phyloP scores from a whole-genome alignment of 1,140 invertebrate genomes.

The Leptinotarsa lineolata region DNA sequence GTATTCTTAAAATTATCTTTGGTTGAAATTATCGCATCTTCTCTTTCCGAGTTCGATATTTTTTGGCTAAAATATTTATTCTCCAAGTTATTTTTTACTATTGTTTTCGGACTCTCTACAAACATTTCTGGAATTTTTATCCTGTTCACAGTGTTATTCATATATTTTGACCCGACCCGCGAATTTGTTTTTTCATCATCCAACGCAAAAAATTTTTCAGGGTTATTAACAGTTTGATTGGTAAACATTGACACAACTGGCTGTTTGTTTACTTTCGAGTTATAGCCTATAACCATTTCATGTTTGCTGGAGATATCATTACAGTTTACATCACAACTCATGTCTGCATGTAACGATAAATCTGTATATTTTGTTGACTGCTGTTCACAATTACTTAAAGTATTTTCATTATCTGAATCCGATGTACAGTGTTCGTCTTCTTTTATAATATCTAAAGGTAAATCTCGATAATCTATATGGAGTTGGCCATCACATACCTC shows the following conservation, averaged over 20 bases:
- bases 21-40: constrained; percentile 6
- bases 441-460: not conserved
- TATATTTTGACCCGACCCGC: not conserved
- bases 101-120: not conserved
- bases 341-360: not conserved
- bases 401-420: not conserved
- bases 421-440: not conserved
- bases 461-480: not conserved
- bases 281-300: constrained; percentile 1
- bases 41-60: constrained; percentile 26
- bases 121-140: constrained; percentile 22
- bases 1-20: not conserved
- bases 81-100: constrained; percentile 15
- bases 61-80: constrained; percentile 28
- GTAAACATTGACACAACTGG: constrained; percentile 8
- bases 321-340: constrained; percentile 1
- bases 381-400: not conserved
- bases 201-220: not conserved
- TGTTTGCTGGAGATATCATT: constrained; percentile 19
- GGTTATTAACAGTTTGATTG: not conserved
- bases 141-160: constrained; percentile 7
- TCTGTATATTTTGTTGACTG: not conserved
- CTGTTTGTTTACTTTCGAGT: not conserved
- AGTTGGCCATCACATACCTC: no score
- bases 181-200: not conserved